Base-by-base conservation (phyloP, 2,888 invertebrate genomes). In the Phania funesta region DNA sequence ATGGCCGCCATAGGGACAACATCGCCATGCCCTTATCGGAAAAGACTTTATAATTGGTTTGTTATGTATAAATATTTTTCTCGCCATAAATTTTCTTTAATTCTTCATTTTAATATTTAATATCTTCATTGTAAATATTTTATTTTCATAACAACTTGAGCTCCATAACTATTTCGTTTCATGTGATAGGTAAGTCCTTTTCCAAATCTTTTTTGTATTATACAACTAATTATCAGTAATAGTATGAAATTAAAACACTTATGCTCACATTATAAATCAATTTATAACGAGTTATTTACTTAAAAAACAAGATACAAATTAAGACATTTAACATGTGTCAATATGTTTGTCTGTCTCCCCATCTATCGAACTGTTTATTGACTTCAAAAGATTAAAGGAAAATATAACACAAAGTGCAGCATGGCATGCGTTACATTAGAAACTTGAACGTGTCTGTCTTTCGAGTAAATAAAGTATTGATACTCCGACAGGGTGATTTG, bases 221-320 rank as follows among this genome's bases (percentile, higher is more conserved):
- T 77, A 68, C 77, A 81, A 82, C 38, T 46, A 71, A 74, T 82
- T 82, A 77, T 64, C 73, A 20, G 16, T 58, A 68, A 68, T 82
- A 77, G 74, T 68, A 64, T 54, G 78, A 56, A 68, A 77, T 75
- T 60, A 68, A 77, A 73, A 68, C 74, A 44, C 70, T 82, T 74
- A 82, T 70, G 81, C 78, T 82, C 64, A 82, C 73, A 29, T 77
- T 64, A 74, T 77, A 82, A 78, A 74, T 77, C 68, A 78, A 74
- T 64, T 82, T 20, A 68, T 52, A 82, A 82, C 81, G 24, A 77
- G 81, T 77, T 82, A 68, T 64, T 71, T 62, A 65, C 54, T 48
- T 52, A 35, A 73, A 64, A 58, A 78, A 70, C 68, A 44, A 68
- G 78, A 82, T 74, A 74, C 56, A 70, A 82, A 82, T 77, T 77